Base-by-base conservation (phyloP, 2,797 vertebrate species). In the Anas capensis region DNA sequence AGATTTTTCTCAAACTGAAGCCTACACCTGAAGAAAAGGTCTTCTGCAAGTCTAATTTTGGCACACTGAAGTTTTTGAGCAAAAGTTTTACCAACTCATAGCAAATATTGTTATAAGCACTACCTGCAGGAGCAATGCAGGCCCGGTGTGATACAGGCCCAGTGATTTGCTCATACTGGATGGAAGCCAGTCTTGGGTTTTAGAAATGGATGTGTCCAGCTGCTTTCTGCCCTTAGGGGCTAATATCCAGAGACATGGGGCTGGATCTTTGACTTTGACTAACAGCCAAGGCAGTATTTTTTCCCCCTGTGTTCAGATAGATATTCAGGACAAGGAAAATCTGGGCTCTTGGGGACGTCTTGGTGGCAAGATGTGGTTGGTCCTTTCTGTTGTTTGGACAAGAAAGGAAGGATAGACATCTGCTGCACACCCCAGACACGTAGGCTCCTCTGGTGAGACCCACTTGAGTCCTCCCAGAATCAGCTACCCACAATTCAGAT, bases 81-180 rank as follows among this genome's bases (percentile, higher is more conserved):
- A 79, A 61, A 69, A 82, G 15, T 81, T 36, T 49, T 57, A 23
- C 33, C 8, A 53, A 65, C 10, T 75, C 26, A 14, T 20, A 91
- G 44, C 3, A 11, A 68, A 75, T 81, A 56, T 44, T 82, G 11
- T 26, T 46, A 2, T 18, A 46, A 64, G 20, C 10, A 66, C 51
- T 13, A 60, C 26, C 0, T 7, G 24, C 31, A 81, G n/a, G 34
- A 81, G 6, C 3, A 44, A n/a, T 7, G 34, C 44, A 46, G 48
- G 48, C 48, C 48, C 23, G 5, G 23, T 14, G 7, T 2, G 0
- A 24, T 15, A 36, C 0, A 31, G 12, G 14, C 11, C n/a, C 3
- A 2, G 27, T 24, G 46, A 70, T 61, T 46, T 73, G 14, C 8
- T 71, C 5, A 1, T 29, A 44, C 27, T 36, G 68, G 49, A 36